phyloP scores from a whole-genome alignment of 2,888 invertebrate species.

The Thymelicus sylvestris region DNA sequence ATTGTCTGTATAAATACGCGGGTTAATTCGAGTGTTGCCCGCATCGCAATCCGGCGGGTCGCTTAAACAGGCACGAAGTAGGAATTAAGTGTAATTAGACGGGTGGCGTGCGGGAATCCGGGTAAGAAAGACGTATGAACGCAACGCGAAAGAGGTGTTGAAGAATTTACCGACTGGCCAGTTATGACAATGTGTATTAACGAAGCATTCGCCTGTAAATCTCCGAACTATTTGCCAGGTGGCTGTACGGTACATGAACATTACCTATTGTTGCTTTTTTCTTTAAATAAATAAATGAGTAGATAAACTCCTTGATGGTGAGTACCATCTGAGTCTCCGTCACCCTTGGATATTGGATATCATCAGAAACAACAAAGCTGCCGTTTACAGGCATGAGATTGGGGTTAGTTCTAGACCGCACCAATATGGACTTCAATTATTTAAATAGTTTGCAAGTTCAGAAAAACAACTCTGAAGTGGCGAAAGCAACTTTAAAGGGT shows the following conservation, averaged over 20 bases:
- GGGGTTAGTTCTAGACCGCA: too few relatives aligned
- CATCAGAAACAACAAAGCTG: too few relatives aligned
- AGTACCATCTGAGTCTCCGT: too few relatives aligned
- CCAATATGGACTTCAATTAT: too few relatives aligned
- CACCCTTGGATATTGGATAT: too few relatives aligned
- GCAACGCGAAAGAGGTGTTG: conserved; percentile 67
- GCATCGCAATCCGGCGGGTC: conserved; percentile 43
- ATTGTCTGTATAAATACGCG: conserved; percentile 39
- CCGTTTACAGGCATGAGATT: too few relatives aligned
- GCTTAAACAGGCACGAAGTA: conserved; percentile 77
- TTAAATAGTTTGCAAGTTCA: too few relatives aligned
- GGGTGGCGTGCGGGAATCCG: conserved; percentile 73
- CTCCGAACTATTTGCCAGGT: conserved; percentile 14
- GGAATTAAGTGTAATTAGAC: conserved; percentile 80
- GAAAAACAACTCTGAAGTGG: too few relatives aligned
- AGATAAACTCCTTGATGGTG: too few relatives aligned
- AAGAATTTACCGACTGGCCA: conserved; percentile 59
- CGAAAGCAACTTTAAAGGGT: too few relatives aligned
- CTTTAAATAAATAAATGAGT: too few relatives aligned
- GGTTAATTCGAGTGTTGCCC: conserved; percentile 39
- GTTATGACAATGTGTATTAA: conserved; percentile 36
- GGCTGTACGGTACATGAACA: neutral
- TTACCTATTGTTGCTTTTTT: too few relatives aligned
- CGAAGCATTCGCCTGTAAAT: conserved; percentile 9
- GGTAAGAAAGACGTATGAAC: conserved; percentile 72